phyloP scores from a whole-genome alignment of 2,888 invertebrate genomes.

The Molorchus minor region DNA sequence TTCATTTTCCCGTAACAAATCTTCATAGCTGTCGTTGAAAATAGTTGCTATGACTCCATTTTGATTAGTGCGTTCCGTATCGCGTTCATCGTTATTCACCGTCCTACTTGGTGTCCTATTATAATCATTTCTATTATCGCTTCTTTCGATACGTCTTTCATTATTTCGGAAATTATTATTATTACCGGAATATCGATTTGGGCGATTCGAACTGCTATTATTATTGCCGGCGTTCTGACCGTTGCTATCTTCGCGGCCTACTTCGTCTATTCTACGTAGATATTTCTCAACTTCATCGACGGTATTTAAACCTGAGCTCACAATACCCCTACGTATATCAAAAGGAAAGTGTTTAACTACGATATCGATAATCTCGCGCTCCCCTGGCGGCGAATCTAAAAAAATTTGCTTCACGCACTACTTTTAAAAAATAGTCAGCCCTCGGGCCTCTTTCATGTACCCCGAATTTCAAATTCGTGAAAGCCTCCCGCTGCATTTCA shows the following conservation, averaged over 20 bases:
- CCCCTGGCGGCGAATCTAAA: constrained; percentile 3
- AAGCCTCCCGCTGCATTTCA: constrained; percentile 14
- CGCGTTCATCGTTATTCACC: background rate
- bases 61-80: background rate
- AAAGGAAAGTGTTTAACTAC: constrained; percentile 21
- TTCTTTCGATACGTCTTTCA: background rate
- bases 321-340: constrained; percentile 21
- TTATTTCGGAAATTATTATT: background rate
- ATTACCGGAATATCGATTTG: background rate
- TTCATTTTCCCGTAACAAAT: constrained; percentile 13
- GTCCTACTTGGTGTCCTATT: background rate
- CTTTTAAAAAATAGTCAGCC: constrained; percentile 31
- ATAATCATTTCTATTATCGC: background rate
- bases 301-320: constrained; percentile 21
- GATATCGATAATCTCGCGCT: constrained; percentile 18
- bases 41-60: constrained; percentile 7
- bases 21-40: constrained; percentile 11
- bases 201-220: background rate
- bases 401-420: constrained; percentile 16
- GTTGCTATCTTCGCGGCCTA: background rate
- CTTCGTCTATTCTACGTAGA: constrained; percentile 19
- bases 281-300: constrained; percentile 27
- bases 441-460: constrained; percentile 24
- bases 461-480: constrained; percentile 20
- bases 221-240: no score